Conservation (phyloP, 2,797 vertebrate species). For the Halcyon chelicuti region DNA sequence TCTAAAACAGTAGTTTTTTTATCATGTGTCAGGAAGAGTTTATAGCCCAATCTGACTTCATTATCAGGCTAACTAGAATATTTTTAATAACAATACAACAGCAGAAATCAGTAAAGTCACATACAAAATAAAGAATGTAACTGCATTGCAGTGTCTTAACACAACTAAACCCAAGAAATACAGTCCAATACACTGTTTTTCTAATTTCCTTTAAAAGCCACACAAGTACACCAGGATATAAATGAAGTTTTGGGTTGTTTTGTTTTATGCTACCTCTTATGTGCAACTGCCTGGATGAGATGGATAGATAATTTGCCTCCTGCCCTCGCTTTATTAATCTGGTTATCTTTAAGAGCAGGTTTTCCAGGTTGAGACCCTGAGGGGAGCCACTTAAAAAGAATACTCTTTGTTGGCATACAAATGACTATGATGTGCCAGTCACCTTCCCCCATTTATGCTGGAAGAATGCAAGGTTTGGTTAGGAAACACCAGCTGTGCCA, state of each 20-base stretch:
- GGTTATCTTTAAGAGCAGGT: conserved; percentile 15
- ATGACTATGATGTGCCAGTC: not conserved
- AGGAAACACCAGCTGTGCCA: not conserved
- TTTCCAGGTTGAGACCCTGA: not conserved
- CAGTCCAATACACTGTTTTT: not conserved
- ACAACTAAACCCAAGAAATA: not conserved
- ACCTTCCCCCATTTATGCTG: not conserved
- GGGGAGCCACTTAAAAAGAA: not conserved
- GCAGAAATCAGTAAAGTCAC: not conserved
- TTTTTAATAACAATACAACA: conserved; percentile 11
- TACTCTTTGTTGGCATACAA: not conserved
- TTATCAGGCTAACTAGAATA: not conserved
- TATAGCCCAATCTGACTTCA: not conserved
- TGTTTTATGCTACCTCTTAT: not conserved
- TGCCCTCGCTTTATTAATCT: conserved; percentile 22
- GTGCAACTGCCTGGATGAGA: conserved; percentile 13
- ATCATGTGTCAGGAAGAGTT: not conserved
- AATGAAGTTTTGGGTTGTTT: conserved; percentile 15
- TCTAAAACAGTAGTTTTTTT: not conserved
- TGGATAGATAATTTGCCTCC: conserved; percentile 9
- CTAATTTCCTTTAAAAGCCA: conserved; percentile 9
- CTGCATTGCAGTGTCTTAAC: not conserved
- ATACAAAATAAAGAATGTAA: not conserved
- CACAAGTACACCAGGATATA: not conserved
- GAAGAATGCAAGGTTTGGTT: not conserved